Base-by-base conservation (phyloP, 2,888 invertebrate genomes). In the Polia nebulosa region DNA sequence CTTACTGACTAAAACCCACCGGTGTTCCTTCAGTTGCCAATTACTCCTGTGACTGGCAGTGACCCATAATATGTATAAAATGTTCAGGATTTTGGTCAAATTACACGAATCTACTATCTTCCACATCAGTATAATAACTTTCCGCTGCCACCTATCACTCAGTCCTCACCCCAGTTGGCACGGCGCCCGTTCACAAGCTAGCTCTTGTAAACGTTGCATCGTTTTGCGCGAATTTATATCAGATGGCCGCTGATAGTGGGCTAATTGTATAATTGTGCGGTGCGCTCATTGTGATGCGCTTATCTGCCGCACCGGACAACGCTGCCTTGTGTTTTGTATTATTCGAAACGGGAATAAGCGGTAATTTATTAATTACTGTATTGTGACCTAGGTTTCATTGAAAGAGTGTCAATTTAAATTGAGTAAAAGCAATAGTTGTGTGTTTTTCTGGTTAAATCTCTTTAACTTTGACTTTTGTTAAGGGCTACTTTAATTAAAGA, bases 181-280 rank as follows among this genome's bases (percentile, higher is more conserved):
- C 68, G 29, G 59, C 72, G 83, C 84, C 84, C 84, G 80, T 75
- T 84, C 85, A 79, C 82, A 80, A 73, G 72, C 72, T 67, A 65
- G 83, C 88, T 87, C 81, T 80, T 83, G 85, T 88, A 86, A 89
- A 85, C 85, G 85, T 83, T 85, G 85, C 87, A 85, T 86, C 87
- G 89, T 89, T 87, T 84, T 82, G 85, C 79, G 66, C 83, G 75
- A 86, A 86, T 89, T 84, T 87, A 88, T 89, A 88, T 87, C 81
- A 85, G 86, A 86, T 85, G 83, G 79, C 76, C 83, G 78, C 83
- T 87, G 87, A 89, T 89, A 87, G 85, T 73, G 72, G 76, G 78
- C 86, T 89, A 87, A 90, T 89, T 88, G 84, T 86, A 81, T 85
- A 83, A 87, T 84, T 85, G 83, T 58, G 73, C 73, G 74, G 67